phyloP scores from a whole-genome alignment of 2,113 vertebrate species.

The Xenopus tropicalis region UCB_Xtro_10.0 CM004452.2:38266501-38267000 shows the following conservation, averaged over 20 bases:
- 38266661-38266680: no score
- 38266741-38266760: neutral
- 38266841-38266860: conserved; percentile 16
- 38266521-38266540: no score
- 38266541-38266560: no score
- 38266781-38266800: neutral
- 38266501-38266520: no score
- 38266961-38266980: neutral
- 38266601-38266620: no score
- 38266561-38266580: no score
- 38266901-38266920: conserved; percentile 40
- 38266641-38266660: no score
- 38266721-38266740: neutral
- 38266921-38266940: neutral
- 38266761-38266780: neutral
- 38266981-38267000: neutral
- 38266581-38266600: no score
- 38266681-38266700: no score
- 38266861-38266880: conserved; percentile 15
- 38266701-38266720: no score
- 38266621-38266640: no score
- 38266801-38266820: neutral
- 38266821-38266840: conserved; percentile 3
- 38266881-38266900: conserved; percentile 32
- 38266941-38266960: neutral